These are phyloP conservation scores for Drosophila planitibia DNA, from an alignment of 2,888 invertebrate genomes.

Conservation along the genomic window DNA sequence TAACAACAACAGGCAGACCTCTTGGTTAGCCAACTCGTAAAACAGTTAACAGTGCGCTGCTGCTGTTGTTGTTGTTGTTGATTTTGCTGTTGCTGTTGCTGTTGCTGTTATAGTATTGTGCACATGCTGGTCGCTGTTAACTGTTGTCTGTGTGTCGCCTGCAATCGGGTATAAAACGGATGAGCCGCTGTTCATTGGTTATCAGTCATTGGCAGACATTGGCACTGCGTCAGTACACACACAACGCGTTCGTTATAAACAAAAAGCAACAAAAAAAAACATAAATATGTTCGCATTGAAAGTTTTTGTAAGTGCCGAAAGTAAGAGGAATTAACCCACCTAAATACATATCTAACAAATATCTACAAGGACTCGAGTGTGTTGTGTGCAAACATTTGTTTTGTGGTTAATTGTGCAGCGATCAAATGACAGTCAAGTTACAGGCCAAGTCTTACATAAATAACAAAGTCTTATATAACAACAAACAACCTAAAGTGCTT, in stretches of 20 bases:
- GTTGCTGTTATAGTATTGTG: constrained; percentile 27
- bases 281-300: constrained; percentile 82
- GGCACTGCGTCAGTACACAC: constrained; percentile 69
- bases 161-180: constrained; percentile 83
- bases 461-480: not conserved
- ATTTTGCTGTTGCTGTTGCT: constrained; percentile 11
- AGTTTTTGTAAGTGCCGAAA: constrained; percentile 81
- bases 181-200: constrained; percentile 81
- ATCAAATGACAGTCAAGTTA: not conserved
- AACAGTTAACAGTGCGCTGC: constrained; percentile 48
- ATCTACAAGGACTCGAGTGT: constrained; percentile 24
- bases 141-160: constrained; percentile 43
- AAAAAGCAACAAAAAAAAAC: constrained; percentile 18
- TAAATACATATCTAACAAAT: not conserved
- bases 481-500: constrained; percentile 7
- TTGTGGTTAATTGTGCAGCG: constrained; percentile 8
- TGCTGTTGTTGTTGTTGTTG: constrained; percentile 29
- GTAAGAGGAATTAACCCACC: constrained; percentile 1
- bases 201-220: constrained; percentile 84
- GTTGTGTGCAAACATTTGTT: constrained; percentile 14
- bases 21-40: constrained; percentile 46
- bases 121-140: constrained; percentile 31
- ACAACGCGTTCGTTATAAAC: constrained; percentile 30
- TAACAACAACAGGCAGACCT: constrained; percentile 26
- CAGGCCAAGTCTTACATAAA: constrained; percentile 2